Evolutionary conservation across 2,888 invertebrate genomes (phyloP), one percentile per base, ranked within the genome.

Genomic region (Ophonus ardosiacus): DNA sequence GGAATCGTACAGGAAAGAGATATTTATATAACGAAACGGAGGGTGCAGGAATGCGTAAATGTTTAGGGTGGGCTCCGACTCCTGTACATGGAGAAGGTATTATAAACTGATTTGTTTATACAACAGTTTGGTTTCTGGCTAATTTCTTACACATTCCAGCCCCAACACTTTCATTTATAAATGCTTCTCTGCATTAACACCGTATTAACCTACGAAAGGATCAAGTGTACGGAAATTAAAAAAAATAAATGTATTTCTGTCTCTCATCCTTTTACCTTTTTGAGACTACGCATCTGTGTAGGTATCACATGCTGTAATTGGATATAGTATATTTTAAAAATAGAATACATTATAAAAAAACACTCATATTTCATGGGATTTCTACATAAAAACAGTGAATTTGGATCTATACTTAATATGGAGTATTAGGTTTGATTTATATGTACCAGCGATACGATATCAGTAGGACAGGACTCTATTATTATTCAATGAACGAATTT

Each of bases 1-100:
- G 83, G 83, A 83, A 83, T 83, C 59, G 76, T 61, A 84, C 84
- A 43, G 63, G 84, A 78, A 84, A 76, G 31, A 78, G 43, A 57
- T 80, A 80, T 80, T 80, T 80, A 80, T 80, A 61, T 56, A 78
- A 78, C 78, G 78, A 78, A 74, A 74, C 40, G 2, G 43, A 74
- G 71, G 43, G 71, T 43, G 43, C 43, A 74, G 10, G 71, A 74
- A 74, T 74, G 71, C 43, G 71, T 74, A 74, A 74, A 43, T 43
- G 71, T 13, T 68, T 68, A 38, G 5, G 38, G 68, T 8, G 38
- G 68, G 0, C 18, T 24, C 8, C 1, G 24, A 17, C 63, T 63
- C 13, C 63, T n/a, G 24, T 1, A 40, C 31, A 68, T 15, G 68
- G 7, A 43, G 18, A 43, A 43, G 18, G 40, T 74, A 43, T 74